These are phyloP conservation scores for Cephus rjabovi DNA, from an alignment of 2,888 invertebrate species.

Conservation along the genomic window DNA sequence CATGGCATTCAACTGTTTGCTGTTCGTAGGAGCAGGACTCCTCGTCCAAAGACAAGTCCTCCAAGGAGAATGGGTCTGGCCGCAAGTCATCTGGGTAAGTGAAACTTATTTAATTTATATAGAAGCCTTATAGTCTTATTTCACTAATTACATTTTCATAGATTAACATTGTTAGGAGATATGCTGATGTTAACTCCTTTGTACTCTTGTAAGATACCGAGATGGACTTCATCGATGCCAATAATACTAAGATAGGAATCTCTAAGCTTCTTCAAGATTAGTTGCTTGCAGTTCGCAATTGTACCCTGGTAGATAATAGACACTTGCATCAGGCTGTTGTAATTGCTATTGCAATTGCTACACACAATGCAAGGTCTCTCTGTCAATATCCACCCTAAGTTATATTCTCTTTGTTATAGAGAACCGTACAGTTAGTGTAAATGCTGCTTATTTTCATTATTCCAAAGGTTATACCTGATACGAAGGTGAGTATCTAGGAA, in stretches of 20 bases:
- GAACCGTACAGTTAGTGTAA: conserved; percentile 65
- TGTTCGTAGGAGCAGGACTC: conserved; percentile 65
- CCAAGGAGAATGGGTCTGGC: conserved; percentile 74
- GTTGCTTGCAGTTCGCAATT: background rate
- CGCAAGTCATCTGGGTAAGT: conserved; percentile 71
- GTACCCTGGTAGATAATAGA: background rate
- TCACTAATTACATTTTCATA: background rate
- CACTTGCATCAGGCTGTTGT: background rate
- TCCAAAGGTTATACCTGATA: conserved; percentile 62
- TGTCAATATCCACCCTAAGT: conserved; percentile 50
- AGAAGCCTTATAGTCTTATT: background rate
- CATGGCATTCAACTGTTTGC: conserved; percentile 66
- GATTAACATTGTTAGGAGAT: background rate
- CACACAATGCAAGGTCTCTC: no score
- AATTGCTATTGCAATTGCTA: background rate
- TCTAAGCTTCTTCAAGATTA: background rate
- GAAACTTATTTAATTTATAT: conserved; percentile 13
- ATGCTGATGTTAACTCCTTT: background rate
- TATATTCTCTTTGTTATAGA: conserved; percentile 66
- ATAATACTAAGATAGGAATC: background rate
- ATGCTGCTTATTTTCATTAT: conserved; percentile 65
- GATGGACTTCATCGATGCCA: background rate
- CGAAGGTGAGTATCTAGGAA: conserved; percentile 62
- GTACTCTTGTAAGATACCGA: background rate
- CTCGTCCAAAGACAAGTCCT: conserved; percentile 63